phyloP scores from a whole-genome alignment of 2,797 vertebrate genomes.

The Falco berigora region DNA sequence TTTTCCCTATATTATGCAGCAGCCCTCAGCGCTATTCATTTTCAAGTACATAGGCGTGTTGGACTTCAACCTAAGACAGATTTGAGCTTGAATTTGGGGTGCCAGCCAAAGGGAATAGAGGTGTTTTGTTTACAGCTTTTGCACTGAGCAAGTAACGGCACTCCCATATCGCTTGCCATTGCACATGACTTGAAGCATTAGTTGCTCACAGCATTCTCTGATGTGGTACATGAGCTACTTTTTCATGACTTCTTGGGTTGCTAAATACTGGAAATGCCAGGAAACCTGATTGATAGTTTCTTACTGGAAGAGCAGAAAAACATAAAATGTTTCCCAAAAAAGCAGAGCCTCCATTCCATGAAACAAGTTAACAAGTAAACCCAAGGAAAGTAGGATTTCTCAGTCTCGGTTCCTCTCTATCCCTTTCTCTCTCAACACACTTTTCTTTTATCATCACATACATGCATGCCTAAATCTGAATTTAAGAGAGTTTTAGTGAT shows the following conservation, averaged over 20 bases:
- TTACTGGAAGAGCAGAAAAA: neutral
- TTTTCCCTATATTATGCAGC: neutral
- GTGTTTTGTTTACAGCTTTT: neutral
- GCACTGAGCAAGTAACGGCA: neutral
- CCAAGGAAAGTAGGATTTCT: neutral
- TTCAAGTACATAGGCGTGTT: neutral
- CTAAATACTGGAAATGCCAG: neutral
- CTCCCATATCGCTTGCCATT: neutral
- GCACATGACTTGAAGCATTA: neutral
- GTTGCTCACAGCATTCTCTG: neutral
- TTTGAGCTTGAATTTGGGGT: neutral
- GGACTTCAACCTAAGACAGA: neutral
- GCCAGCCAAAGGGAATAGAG: neutral
- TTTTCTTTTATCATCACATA: neutral
- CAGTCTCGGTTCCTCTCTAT: neutral
- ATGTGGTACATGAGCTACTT: neutral
- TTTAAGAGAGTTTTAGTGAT: neutral
- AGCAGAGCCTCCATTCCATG: neutral
- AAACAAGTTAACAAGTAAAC: neutral
- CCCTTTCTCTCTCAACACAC: neutral
- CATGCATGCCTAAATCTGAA: neutral
- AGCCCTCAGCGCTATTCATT: neutral
- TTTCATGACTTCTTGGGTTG: neutral
- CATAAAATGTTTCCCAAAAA: neutral
- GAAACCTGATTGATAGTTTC: neutral